Conservation (phyloP, 2,888 invertebrate species). For the Melikaiella ostensackeni region DNA sequence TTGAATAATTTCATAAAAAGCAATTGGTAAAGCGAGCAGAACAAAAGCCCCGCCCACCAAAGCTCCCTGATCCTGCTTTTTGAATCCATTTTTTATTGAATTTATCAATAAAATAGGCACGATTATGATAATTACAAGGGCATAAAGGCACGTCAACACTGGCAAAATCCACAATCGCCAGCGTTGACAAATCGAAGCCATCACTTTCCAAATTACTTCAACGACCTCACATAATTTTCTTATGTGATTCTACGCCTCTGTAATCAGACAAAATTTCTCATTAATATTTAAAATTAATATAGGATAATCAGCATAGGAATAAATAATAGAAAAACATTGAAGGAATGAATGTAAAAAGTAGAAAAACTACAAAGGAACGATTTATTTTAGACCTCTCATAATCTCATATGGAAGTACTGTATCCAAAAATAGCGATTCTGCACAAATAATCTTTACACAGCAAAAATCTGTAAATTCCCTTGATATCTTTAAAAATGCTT, state of each 20-base stretch:
- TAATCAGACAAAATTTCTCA: conserved; percentile 9
- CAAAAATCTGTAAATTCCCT: no score
- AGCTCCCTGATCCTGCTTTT: conserved; percentile 88
- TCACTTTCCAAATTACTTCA: conserved; percentile 56
- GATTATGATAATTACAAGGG: conserved; percentile 88
- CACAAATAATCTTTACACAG: no score
- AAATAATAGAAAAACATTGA: no score
- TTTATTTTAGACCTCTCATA: no score
- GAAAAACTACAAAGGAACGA: no score
- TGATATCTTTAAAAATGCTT: no score
- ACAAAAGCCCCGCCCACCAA: conserved; percentile 95
- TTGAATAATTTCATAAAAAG: conserved; percentile 96
- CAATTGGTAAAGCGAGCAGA: conserved; percentile 92
- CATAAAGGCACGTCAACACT: conserved; percentile 88
- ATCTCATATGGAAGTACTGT: no score
- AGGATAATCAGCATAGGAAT: no score
- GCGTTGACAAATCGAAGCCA: conserved; percentile 72
- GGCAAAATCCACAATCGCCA: conserved; percentile 97
- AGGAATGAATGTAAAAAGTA: no score
- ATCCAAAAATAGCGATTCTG: no score
- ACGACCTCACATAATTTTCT: conserved; percentile 62
- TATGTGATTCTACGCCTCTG: not conserved
- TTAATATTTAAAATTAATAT: no score
- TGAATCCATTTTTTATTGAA: conserved; percentile 88
- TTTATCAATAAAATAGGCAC: conserved; percentile 91